Evolutionary conservation across 2,797 vertebrate species (phyloP).

Genomic region (Etheostoma nigrum): DNA sequence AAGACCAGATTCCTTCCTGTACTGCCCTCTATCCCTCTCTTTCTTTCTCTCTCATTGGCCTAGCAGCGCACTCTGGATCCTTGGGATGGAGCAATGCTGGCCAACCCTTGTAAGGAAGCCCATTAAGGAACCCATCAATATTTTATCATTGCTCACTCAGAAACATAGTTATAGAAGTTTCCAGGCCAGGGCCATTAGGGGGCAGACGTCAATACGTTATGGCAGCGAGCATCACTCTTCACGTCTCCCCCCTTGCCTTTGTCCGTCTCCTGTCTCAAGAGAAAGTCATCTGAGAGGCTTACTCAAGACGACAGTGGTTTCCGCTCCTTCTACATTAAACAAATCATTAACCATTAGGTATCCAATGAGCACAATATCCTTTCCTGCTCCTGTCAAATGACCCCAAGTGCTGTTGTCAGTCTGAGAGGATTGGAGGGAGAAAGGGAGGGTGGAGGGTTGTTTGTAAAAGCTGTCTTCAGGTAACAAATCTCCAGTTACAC

Average conservation of each 20-base stretch:
- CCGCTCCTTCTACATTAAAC: slow-evolving; percentile 79
- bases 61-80: slow-evolving; percentile 60
- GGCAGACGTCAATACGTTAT: slow-evolving; percentile 83
- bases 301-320: slow-evolving; percentile 77
- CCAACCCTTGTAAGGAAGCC: slow-evolving; percentile 79
- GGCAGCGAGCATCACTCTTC: slow-evolving; percentile 70
- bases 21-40: slow-evolving; percentile 45
- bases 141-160: slow-evolving; percentile 85
- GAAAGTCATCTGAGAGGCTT: slow-evolving; percentile 74
- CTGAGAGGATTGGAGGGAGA: slow-evolving; percentile 42
- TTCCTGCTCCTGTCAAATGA: slow-evolving; percentile 63
- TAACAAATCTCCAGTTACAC: slow-evolving; percentile 44
- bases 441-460: slow-evolving; percentile 15
- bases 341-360: slow-evolving; percentile 82
- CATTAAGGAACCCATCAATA: slow-evolving; percentile 87
- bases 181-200: slow-evolving; percentile 81
- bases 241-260: slow-evolving; percentile 30
- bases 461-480: slow-evolving; percentile 52
- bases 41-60: slow-evolving; percentile 48
- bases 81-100: slow-evolving; percentile 55
- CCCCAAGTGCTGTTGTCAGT: slow-evolving; percentile 46
- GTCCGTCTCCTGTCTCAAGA: slow-evolving; percentile 63
- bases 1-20: slow-evolving; percentile 66
- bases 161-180: slow-evolving; percentile 84
- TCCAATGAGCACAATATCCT: slow-evolving; percentile 60